Evolutionary conservation across 2,797 vertebrate species (phyloP), one percentile per base, ranked within the genome.

Genomic region (Sebastes vulpes): DNA sequence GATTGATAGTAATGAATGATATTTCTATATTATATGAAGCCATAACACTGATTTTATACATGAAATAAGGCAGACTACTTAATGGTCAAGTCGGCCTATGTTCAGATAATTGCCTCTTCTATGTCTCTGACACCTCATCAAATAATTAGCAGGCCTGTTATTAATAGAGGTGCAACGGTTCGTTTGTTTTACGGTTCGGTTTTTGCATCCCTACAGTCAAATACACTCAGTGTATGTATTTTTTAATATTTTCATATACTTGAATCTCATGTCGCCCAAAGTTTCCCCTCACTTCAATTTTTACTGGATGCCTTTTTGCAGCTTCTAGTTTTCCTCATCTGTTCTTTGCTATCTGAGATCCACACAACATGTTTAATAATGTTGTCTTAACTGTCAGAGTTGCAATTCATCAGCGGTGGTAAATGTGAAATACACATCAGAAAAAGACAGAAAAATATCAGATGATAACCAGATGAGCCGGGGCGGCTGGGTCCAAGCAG

Each of bases 371-470:
- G 63, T 64, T 81, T 66, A 46, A 66, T 81, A 77, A 75, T 75
- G 65, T 75, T 72, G 29, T 77, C 68, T 73, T 32, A 56, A 52
- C 73, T 77, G 82, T 82, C 85, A 70, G 69, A 54, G 63, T 56
- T 72, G 50, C 58, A 72, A 67, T 85, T 81, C 58, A 79, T 82
- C 73, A 81, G 5, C 5, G 18, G 38, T 3, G 7, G 57, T 79
- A 65, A 87, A 85, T 77, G 74, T 80, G 59, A 84, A 82, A 77
- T 64, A 65, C 23, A 56, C 69, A 77, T 80, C 42, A 73, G 65
- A 81, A 66, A 42, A 16, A 70, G 71, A 79, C n/a, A 7, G 54
- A 29, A 59, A 58, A 59, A 53, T 57, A 86, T 82, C 75, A 35
- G 31, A 60, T 64, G 64, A 69, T 69, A 69, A 77, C 65, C 79